phyloP scores from a whole-genome alignment of 2,797 vertebrate genomes.

The Hyperoplus immaculatus region DNA sequence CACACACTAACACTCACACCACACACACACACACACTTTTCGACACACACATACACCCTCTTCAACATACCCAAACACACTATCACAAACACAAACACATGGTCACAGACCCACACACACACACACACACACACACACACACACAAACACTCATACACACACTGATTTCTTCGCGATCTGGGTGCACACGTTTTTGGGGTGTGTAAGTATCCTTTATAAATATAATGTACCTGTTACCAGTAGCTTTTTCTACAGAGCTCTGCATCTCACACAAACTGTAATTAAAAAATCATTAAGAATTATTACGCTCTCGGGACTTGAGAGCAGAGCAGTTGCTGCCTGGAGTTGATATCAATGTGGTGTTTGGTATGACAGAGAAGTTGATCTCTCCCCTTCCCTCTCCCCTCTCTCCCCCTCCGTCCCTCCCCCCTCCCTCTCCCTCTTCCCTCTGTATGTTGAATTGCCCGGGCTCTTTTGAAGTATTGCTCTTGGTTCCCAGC shows the following conservation, averaged over 20 bases:
- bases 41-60: too few relatives aligned
- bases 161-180: too few relatives aligned
- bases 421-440: too few relatives aligned
- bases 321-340: not conserved
- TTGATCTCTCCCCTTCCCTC: not conserved
- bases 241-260: not conserved
- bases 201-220: not conserved
- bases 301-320: not conserved
- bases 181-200: slow-evolving; percentile 3
- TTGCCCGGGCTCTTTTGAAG: slow-evolving; percentile 45
- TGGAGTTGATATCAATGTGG: not conserved
- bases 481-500: slow-evolving; percentile 24
- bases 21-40: too few relatives aligned
- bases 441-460: slow-evolving; percentile 27
- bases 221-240: not conserved
- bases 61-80: too few relatives aligned
- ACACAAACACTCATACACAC: too few relatives aligned
- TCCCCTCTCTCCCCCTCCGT: too few relatives aligned
- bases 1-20: too few relatives aligned
- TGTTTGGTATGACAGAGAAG: slow-evolving; percentile 20
- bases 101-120: too few relatives aligned
- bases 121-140: too few relatives aligned
- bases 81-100: too few relatives aligned
- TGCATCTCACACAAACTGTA: slow-evolving; percentile 31
- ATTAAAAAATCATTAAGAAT: slow-evolving; percentile 53